phyloP scores from a whole-genome alignment of 2,113 vertebrate species.

The Ammodytes dubius region DNA sequence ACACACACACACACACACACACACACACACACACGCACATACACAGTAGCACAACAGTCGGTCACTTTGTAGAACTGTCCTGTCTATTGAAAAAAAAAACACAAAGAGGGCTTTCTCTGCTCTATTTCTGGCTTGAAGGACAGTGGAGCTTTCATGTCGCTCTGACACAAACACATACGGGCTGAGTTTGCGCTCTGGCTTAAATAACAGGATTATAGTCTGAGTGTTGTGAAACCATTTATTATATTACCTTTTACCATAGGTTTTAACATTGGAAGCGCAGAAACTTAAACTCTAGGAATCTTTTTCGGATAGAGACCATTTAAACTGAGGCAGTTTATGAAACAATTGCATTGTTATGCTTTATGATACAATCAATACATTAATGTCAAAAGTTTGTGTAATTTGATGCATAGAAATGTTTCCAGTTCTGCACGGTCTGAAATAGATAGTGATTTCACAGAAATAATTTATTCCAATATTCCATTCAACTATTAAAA shows the following conservation, averaged over 20 bases:
- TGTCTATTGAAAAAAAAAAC: conserved; percentile 41
- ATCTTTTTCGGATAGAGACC: not conserved
- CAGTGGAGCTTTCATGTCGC: conserved; percentile 65
- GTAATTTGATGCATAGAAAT: not conserved
- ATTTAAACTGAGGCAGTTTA: not conserved
- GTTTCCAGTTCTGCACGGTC: not conserved
- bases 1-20: not conserved
- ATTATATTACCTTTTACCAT: conserved; percentile 5
- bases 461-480: not conserved
- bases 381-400: not conserved
- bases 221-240: conserved; percentile 8
- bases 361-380: not conserved
- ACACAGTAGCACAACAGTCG: conserved; percentile 41
- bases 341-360: not conserved
- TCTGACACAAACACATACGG: conserved; percentile 52
- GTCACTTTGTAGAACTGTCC: conserved; percentile 53
- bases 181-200: conserved; percentile 34
- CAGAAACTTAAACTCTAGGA: not conserved
- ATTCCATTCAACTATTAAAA: not conserved
- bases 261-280: not conserved
- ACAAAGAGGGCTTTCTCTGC: conserved; percentile 68
- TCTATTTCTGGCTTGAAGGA: conserved; percentile 66
- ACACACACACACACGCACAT: not conserved
- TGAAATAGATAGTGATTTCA: not conserved
- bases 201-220: conserved; percentile 47